Evolutionary conservation across 2,797 vertebrate genomes (phyloP), one percentile per base, ranked within the genome.

Genomic region (Columba guinea): DNA sequence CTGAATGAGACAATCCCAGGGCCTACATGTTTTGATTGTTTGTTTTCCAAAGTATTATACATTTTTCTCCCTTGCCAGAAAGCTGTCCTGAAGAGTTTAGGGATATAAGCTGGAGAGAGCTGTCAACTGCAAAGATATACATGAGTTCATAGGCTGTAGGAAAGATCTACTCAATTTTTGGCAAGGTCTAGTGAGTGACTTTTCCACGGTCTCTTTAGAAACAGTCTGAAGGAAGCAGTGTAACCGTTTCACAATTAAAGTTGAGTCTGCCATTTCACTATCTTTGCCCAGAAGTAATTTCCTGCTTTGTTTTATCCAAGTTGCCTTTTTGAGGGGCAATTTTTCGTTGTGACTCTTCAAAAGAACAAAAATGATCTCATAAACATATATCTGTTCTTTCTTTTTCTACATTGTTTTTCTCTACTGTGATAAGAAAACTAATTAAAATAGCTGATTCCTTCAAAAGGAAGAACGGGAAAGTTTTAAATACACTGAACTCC

Each of bases 211-310:
- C 3, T 91, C 7, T 21, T 68, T 58, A 58, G 11, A 16, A 11
- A 26, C 0, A 0, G 5, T 3, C 48, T 59, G 17, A 59, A 79
- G 49, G 32, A 84, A 87, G 35, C 49, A n/a, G 19, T 2, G 27
- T 15, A 63, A 16, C 7, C 2, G 1, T 56, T 75, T 22, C 53
- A 75, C 19, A 46, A 24, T 10, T 11, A 34, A 65, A 69, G 9
- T 3, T 8, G 7, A 60, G 14, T 8, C 60, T 67, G 48, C 12
- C 27, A 35, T 67, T 46, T 37, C 41, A 37, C 55, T 51, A 0
- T 28, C 46, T 74, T 49, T 48, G 19, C n/a, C 56, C n/a, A 67
- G 48, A 86, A 55, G 27, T 56, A 52, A 89, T 51, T 83, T 89
- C n/a, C 51, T 81, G 16, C 27, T 95, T 78, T 84, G 14, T 78